Percentiles rank a stretch among this genome's conserved stretches.
Conservation (phyloP, 2,888 invertebrate genomes). For the Meiosimyza platycephala region DNA sequence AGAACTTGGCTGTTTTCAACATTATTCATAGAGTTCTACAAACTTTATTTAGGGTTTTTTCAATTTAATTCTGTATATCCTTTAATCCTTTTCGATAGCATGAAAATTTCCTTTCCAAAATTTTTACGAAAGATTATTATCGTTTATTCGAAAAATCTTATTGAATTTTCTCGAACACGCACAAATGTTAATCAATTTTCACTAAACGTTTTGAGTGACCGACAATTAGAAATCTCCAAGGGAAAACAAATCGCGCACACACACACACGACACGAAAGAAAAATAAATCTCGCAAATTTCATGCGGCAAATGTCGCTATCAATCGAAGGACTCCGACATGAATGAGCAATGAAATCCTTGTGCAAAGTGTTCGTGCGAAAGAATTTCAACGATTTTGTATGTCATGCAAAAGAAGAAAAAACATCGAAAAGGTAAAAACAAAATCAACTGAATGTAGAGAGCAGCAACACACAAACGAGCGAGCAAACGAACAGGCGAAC, state of each 20-base stretch:
- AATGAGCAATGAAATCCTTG: slow-evolving; percentile 37
- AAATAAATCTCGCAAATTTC: background rate
- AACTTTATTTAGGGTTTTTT: background rate
- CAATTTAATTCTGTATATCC: background rate
- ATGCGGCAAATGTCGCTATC: slow-evolving; percentile 39
- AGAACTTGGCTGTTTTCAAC: too few species aligned
- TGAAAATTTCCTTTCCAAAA: background rate
- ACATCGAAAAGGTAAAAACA: slow-evolving; percentile 12
- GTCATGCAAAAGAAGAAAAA: slow-evolving; percentile 19
- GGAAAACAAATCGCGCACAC: too few species aligned
- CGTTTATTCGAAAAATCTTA: too few species aligned
- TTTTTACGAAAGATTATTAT: background rate
- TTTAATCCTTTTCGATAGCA: background rate
- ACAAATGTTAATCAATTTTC: background rate
- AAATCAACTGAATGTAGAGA: background rate
- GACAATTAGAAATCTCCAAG: background rate
- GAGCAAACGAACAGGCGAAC: slow-evolving; percentile 9
- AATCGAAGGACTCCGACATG: slow-evolving; percentile 42
- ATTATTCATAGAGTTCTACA: too few species aligned
- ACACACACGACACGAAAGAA: too few species aligned
- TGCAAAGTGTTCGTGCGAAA: slow-evolving; percentile 34
- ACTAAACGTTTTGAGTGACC: background rate
- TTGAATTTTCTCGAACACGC: background rate
- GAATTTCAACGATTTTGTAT: slow-evolving; percentile 34
- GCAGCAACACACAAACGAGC: background rate